Percentiles rank a stretch among this genome's conserved stretches.
Evolutionary conservation across 2,888 invertebrate genomes (phyloP).

Genomic region (Lasioglossum zephyrum): DNA sequence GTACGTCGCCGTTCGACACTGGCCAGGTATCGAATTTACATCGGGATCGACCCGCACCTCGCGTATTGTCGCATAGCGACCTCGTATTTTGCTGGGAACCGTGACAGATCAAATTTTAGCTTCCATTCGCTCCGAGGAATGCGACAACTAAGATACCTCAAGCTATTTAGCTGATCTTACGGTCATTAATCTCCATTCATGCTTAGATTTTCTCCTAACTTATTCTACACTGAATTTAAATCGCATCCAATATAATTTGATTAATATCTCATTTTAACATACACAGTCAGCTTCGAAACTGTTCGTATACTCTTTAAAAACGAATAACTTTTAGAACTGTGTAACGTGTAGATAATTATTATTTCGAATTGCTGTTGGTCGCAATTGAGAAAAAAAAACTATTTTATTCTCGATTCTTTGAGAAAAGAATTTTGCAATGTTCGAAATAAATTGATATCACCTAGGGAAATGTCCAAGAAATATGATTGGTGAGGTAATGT

Average conservation of each 20-base stretch:
- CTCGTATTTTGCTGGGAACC: conserved; percentile 33
- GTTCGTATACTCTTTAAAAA: background rate
- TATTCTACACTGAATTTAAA: background rate
- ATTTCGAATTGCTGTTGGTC: too few relatives aligned
- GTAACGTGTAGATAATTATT: too few relatives aligned
- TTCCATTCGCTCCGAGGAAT: conserved; percentile 14
- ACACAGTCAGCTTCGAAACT: background rate
- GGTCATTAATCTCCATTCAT: background rate
- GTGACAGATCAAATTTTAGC: conserved; percentile 42
- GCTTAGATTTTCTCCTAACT: background rate
- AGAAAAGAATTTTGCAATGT: background rate
- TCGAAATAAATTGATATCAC: background rate
- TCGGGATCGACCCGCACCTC: conserved; percentile 39
- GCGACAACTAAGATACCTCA: background rate
- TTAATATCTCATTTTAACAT: too few relatives aligned
- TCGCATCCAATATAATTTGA: background rate
- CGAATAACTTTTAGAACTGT: background rate
- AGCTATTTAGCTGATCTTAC: too few relatives aligned
- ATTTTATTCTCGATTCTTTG: too few relatives aligned
- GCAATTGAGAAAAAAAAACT: too few relatives aligned
- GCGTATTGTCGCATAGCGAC: conserved; percentile 48
- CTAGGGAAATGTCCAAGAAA: background rate
- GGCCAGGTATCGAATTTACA: conserved; percentile 49
- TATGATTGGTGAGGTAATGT: background rate
- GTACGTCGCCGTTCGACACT: conserved; percentile 36